phyloP scores from a whole-genome alignment of 2,113 vertebrate genomes.

The Lepisosteus osseus region DNA sequence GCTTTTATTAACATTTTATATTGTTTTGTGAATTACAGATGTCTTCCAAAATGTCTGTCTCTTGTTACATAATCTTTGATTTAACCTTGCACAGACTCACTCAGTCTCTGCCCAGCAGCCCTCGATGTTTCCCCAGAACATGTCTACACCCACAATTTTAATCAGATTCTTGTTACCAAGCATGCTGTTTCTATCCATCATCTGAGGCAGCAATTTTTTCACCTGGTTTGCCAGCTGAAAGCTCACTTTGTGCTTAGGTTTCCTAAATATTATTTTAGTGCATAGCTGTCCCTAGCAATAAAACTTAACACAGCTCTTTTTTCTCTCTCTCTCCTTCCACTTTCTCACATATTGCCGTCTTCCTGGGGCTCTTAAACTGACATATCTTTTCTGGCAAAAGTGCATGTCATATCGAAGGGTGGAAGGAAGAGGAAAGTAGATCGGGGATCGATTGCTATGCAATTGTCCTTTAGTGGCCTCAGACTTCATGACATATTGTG shows the following conservation, averaged over 20 bases:
- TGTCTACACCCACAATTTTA: background rate
- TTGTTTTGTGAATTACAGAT: too few relatives aligned
- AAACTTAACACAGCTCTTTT: conserved; percentile 6
- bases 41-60: too few relatives aligned
- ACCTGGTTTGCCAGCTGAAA: background rate
- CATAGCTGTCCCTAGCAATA: conserved; percentile 4
- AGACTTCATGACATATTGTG: too few relatives aligned
- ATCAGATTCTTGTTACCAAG: background rate
- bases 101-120: too few relatives aligned
- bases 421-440: too few relatives aligned
- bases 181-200: conserved; percentile 2
- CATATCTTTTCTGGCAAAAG: conserved; percentile 8
- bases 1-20: too few relatives aligned
- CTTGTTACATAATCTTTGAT: too few relatives aligned
- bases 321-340: background rate
- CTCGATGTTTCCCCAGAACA: background rate
- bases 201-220: background rate
- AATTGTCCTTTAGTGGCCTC: too few relatives aligned
- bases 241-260: background rate
- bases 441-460: too few relatives aligned
- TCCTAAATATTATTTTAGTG: conserved; percentile 5
- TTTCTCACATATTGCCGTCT: background rate
- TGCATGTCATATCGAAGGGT: background rate
- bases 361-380: background rate
- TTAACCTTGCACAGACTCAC: too few relatives aligned